Conservation (phyloP, 1,140 invertebrate species). For the Pteromalus puparum region DNA sequence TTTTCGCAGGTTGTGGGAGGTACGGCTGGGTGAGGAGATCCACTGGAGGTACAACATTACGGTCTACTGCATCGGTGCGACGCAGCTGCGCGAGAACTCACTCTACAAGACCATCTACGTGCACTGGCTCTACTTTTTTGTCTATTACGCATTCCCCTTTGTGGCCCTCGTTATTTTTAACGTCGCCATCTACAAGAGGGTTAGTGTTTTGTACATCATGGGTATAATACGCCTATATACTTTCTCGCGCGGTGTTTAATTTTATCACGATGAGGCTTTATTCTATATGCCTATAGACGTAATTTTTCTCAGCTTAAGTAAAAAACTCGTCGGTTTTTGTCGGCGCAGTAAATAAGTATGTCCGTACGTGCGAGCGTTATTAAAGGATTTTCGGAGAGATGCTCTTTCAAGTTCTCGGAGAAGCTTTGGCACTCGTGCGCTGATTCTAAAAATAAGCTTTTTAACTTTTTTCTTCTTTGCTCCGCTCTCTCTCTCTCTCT, state of each 20-base stretch:
- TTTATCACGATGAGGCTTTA: no score
- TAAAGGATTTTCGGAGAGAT: background rate
- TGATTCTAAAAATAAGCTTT: background rate
- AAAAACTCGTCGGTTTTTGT: no score
- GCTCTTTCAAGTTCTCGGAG: background rate
- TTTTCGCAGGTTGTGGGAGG: constrained; percentile 80
- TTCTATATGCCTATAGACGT: no score
- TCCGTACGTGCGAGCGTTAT: background rate
- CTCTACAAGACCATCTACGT: constrained; percentile 92
- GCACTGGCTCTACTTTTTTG: constrained; percentile 93
- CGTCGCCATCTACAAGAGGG: constrained; percentile 89
- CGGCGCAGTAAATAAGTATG: no score
- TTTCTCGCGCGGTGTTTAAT: no score
- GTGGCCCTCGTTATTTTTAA: constrained; percentile 90
- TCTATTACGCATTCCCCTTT: constrained; percentile 95
- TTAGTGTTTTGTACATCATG: constrained; percentile 64
- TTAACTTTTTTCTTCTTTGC: background rate
- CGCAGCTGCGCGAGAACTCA: constrained; percentile 81
- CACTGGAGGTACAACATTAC: constrained; percentile 77
- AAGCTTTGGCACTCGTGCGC: background rate
- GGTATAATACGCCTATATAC: background rate
- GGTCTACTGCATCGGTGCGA: constrained; percentile 83
- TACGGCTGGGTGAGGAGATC: constrained; percentile 72
- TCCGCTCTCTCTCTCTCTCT: background rate
- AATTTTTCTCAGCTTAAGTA: no score